Percentiles rank a stretch among this genome's conserved stretches.
Evolutionary conservation across 2,888 invertebrate species (phyloP).

Genomic region (Stegana nigrithorax): DNA sequence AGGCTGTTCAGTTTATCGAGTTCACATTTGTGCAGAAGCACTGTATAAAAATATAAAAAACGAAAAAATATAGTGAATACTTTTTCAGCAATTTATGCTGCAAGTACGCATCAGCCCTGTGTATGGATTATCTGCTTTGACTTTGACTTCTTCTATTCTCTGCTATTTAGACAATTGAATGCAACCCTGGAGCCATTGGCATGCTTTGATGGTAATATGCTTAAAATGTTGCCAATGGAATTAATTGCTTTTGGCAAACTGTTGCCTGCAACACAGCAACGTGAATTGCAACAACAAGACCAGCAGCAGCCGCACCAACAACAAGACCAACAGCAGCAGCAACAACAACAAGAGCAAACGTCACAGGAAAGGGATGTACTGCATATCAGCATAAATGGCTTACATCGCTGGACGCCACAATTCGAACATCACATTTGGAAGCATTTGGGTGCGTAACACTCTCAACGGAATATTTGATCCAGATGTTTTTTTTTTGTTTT

Average conservation of each 20-base stretch:
- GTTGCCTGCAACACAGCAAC: constrained; percentile 49
- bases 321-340: constrained; percentile 25
- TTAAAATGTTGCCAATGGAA: constrained; percentile 67
- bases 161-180: constrained; percentile 62
- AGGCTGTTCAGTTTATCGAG: too few relatives aligned
- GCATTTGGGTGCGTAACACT: constrained; percentile 64
- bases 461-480: neutral
- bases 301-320: constrained; percentile 40
- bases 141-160: too few relatives aligned
- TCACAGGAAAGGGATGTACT: constrained; percentile 54
- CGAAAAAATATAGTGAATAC: too few relatives aligned
- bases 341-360: constrained; percentile 14
- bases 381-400: constrained; percentile 65
- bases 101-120: too few relatives aligned
- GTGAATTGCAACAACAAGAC: constrained; percentile 35
- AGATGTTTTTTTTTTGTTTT: neutral
- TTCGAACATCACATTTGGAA: constrained; percentile 68
- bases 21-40: too few relatives aligned
- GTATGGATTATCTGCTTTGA: too few relatives aligned
- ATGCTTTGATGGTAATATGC: constrained; percentile 66
- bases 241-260: constrained; percentile 69
- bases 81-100: too few relatives aligned
- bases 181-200: constrained; percentile 64
- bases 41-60: too few relatives aligned
- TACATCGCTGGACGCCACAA: constrained; percentile 67